Conservation (phyloP, 2,888 invertebrate genomes). For the Molorchus minor region DNA sequence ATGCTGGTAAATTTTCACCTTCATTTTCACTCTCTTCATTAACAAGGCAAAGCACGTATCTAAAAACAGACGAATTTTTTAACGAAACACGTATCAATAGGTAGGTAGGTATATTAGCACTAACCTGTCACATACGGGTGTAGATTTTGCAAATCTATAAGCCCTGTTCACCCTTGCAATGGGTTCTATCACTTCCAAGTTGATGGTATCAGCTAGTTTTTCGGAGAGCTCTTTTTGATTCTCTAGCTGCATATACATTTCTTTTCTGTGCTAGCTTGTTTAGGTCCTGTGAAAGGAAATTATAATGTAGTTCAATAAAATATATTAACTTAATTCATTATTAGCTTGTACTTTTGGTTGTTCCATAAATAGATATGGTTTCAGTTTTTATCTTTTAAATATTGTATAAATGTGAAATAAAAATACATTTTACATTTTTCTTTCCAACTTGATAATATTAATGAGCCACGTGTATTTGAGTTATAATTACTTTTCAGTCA, state of each 20-base stretch:
- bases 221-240: slow-evolving; percentile 78
- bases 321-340: no score
- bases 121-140: slow-evolving; percentile 76
- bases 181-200: slow-evolving; percentile 84
- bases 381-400: no score
- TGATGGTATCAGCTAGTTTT: slow-evolving; percentile 80
- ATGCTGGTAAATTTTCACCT: slow-evolving; percentile 69
- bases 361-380: no score
- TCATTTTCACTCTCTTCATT: slow-evolving; percentile 72
- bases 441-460: no score
- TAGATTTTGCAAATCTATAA: slow-evolving; percentile 75
- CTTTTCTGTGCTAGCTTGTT: slow-evolving; percentile 75
- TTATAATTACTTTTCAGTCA: no score
- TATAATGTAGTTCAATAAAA: background rate
- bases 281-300: slow-evolving; percentile 68
- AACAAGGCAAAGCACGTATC: slow-evolving; percentile 79
- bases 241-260: slow-evolving; percentile 67
- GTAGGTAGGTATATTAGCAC: slow-evolving; percentile 14
- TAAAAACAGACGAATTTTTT: slow-evolving; percentile 38
- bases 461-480: no score
- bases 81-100: background rate
- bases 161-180: slow-evolving; percentile 84
- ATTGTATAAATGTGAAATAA: no score
- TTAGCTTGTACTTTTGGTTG: no score
- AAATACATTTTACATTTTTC: no score